phyloP scores from a whole-genome alignment of 2,888 invertebrate genomes.

The Phyto melanocephala region DNA sequence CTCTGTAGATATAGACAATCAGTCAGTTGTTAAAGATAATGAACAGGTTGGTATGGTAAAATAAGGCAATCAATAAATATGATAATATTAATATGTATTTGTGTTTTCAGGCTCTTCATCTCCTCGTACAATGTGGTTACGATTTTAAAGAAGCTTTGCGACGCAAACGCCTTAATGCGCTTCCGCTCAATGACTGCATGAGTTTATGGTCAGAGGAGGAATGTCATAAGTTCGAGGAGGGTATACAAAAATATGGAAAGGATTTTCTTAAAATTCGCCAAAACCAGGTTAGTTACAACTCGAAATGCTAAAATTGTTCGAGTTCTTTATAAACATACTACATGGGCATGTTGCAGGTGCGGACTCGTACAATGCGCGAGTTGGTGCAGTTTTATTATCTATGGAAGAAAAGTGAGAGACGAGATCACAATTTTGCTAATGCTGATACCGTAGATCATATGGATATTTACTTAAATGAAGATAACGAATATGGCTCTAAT shows the following conservation, averaged over 20 bases:
- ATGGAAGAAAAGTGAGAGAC: constrained; percentile 99
- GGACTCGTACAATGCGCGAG: constrained; percentile 96
- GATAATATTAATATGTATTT: background rate
- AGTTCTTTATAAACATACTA: background rate
- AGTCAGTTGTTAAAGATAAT: constrained; percentile 82
- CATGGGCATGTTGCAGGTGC: constrained; percentile 81
- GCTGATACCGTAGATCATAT: constrained; percentile 77
- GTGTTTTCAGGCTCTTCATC: constrained; percentile 84
- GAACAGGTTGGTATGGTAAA: constrained; percentile 81
- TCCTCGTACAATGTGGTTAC: constrained; percentile 95
- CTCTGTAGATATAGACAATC: constrained; percentile 23
- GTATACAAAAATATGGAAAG: constrained; percentile 95
- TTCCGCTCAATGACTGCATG: constrained; percentile 84
- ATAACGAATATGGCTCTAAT: constrained; percentile 67
- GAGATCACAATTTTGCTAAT: constrained; percentile 82
- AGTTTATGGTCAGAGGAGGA: constrained; percentile 98
- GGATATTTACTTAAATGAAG: constrained; percentile 76
- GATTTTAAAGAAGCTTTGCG: constrained; percentile 95
- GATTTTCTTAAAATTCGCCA: constrained; percentile 97
- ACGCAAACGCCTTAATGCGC: constrained; percentile 86
- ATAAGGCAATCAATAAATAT: background rate
- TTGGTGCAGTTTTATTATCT: constrained; percentile 97
- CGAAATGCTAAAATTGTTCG: no score
- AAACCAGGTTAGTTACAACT: constrained; percentile 86
- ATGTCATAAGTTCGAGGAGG: constrained; percentile 97